Percentiles rank a stretch among this genome's conserved stretches.
Conservation (phyloP, 2,113 vertebrate species). For the Ciconia stormi region DNA sequence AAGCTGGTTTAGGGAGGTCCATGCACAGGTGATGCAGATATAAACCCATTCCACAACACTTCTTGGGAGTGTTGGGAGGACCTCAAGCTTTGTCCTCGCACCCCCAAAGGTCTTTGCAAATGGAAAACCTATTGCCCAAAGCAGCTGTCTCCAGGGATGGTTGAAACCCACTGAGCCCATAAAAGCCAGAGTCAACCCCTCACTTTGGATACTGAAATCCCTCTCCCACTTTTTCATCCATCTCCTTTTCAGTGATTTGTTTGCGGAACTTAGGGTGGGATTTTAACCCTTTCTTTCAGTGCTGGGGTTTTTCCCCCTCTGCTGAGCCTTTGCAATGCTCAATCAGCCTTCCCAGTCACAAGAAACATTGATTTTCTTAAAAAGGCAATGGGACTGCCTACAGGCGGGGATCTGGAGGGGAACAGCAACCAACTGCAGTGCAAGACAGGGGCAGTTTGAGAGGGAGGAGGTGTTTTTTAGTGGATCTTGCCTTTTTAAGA, state of each 20-base stretch:
- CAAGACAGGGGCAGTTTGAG: neutral
- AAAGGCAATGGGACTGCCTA: neutral
- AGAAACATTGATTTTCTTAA: neutral
- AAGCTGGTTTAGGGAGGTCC: neutral
- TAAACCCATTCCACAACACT: neutral
- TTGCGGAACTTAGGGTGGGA: neutral
- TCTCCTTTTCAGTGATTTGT: neutral
- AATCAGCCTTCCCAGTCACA: neutral
- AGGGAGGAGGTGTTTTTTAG: neutral
- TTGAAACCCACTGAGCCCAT: neutral
- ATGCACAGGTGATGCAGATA: neutral
- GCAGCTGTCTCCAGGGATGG: neutral
- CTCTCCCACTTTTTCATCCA: neutral
- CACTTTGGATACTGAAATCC: neutral
- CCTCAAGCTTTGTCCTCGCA: neutral
- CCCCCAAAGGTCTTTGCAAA: neutral
- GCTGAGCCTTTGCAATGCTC: neutral
- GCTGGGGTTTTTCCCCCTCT: neutral
- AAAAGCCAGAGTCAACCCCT: neutral
- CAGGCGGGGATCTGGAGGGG: neutral
- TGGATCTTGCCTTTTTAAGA: conserved; percentile 32
- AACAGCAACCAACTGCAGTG: neutral
- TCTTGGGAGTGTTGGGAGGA: neutral
- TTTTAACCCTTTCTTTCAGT: neutral
- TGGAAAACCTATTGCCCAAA: neutral